Evolutionary conservation across 2,888 invertebrate species (phyloP).

Genomic region (Loripinus fragilis): DNA sequence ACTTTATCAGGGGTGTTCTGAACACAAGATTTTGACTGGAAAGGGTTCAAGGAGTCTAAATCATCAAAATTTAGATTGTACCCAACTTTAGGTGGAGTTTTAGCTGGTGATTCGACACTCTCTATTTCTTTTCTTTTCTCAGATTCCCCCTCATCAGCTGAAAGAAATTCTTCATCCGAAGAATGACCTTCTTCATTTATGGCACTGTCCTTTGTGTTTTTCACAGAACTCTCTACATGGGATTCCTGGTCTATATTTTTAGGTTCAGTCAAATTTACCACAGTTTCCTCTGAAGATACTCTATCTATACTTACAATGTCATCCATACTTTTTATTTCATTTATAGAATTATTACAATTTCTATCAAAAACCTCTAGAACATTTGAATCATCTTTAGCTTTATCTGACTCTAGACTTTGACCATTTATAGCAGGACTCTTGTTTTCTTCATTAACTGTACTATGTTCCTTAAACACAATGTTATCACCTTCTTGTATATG

Average conservation of each 20-base stretch:
- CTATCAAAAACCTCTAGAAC: background rate
- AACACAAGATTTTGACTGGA: constrained; percentile 42
- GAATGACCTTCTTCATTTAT: constrained; percentile 24
- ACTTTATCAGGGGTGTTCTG: constrained; percentile 38
- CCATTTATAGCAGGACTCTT: too few relatives aligned
- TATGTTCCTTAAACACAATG: background rate
- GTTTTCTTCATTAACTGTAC: background rate
- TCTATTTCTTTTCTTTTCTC: constrained; percentile 32
- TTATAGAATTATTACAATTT: background rate
- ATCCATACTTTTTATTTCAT: background rate
- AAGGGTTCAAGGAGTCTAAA: constrained; percentile 60
- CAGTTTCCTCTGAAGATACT: background rate
- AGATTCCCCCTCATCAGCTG: constrained; percentile 47
- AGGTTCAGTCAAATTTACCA: background rate
- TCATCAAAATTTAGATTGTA: constrained; percentile 62
- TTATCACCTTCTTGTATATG: background rate
- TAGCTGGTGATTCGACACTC: constrained; percentile 36
- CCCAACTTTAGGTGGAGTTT: constrained; percentile 48
- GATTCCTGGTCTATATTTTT: background rate
- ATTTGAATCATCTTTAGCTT: background rate
- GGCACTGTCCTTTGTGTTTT: background rate
- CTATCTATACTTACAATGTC: too few relatives aligned
- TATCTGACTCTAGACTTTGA: background rate
- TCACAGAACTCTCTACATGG: background rate
- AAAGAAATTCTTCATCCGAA: constrained; percentile 51